A percentile compares a stretch with the other conserved stretches of the same genome.
phyloP scores from a whole-genome alignment of 1,140 invertebrate species.

The Diuraphis noxia region DNA sequence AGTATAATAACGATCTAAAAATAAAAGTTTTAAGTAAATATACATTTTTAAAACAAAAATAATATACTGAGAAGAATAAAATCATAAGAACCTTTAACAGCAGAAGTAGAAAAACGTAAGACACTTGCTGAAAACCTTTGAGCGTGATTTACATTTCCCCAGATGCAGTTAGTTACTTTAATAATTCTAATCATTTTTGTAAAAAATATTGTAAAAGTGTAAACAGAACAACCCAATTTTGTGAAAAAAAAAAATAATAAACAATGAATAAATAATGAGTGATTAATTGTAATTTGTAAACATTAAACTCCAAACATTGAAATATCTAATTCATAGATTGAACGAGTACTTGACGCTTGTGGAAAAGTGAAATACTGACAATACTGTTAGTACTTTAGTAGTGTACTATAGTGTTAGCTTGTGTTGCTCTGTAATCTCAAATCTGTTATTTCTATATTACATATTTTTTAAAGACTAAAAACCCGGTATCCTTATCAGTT shows the following conservation, averaged over 20 bases:
- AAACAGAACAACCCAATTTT: neutral
- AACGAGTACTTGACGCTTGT: neutral
- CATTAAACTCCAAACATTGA: neutral
- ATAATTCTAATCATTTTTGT: neutral
- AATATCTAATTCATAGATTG: too few relatives aligned
- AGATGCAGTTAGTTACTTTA: neutral
- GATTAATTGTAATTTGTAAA: neutral
- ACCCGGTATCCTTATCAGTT: neutral
- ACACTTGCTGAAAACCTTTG: neutral
- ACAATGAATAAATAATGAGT: neutral
- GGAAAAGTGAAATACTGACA: too few relatives aligned
- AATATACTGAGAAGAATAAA: neutral
- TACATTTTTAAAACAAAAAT: neutral
- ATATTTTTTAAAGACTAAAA: neutral
- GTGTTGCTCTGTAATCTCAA: too few relatives aligned
- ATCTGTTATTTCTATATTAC: too few relatives aligned
- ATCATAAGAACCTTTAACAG: neutral
- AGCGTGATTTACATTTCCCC: neutral
- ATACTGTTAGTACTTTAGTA: too few relatives aligned
- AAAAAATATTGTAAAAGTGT: neutral
- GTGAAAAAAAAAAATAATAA: neutral
- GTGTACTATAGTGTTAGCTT: too few relatives aligned
- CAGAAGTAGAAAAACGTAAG: slow-evolving; percentile 19
- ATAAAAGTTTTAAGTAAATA: neutral
- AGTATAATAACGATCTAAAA: slow-evolving; percentile 64